Evolutionary conservation across 2,888 invertebrate genomes (phyloP).

Genomic region (Cheilosia urbana): DNA sequence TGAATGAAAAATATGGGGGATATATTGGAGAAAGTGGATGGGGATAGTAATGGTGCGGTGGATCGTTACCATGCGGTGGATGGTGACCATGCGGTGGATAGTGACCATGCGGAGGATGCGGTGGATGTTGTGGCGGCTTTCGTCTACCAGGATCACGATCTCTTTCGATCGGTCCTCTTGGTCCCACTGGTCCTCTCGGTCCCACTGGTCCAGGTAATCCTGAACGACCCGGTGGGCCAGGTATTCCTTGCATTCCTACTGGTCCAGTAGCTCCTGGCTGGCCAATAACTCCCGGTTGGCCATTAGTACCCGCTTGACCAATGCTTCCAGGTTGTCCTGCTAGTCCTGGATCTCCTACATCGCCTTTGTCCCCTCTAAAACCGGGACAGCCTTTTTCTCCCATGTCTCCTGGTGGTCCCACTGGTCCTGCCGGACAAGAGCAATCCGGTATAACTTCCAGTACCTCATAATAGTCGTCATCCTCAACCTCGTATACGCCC

Average conservation of each 20-base stretch:
- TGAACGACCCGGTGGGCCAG: constrained; percentile 15
- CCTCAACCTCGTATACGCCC: neutral
- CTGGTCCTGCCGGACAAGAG: constrained; percentile 35
- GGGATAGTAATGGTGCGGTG: neutral
- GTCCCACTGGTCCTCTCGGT: neutral
- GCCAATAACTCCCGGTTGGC: constrained; percentile 22
- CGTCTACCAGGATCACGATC: neutral
- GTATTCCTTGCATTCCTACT: constrained; percentile 30
- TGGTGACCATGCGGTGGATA: neutral
- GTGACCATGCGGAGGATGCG: neutral
- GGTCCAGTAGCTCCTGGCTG: constrained; percentile 37
- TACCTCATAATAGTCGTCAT: constrained; percentile 31
- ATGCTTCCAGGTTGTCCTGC: constrained; percentile 10
- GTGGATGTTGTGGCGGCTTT: neutral
- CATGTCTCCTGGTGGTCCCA: constrained; percentile 39
- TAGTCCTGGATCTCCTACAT: neutral
- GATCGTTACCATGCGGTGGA: too few species aligned
- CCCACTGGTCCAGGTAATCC: constrained; percentile 34
- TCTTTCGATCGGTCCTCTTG: neutral
- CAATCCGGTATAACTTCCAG: constrained; percentile 37
- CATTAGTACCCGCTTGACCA: neutral
- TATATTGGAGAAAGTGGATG: neutral
- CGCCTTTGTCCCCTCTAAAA: constrained; percentile 30
- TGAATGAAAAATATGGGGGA: neutral
- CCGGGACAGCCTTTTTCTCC: constrained; percentile 44